phyloP scores from a whole-genome alignment of 2,113 vertebrate species.

The Crotalus horridus region DNA sequence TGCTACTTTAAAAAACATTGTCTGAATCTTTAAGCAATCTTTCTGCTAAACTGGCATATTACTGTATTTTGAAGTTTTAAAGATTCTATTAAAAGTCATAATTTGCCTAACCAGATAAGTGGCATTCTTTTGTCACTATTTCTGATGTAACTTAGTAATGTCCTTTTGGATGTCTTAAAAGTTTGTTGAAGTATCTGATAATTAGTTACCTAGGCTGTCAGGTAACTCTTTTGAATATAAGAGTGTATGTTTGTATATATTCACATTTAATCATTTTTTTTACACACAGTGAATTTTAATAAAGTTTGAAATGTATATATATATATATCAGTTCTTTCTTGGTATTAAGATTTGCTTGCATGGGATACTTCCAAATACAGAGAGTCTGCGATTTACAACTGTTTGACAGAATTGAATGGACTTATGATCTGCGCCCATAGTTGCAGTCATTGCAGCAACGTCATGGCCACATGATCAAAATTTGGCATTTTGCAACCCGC shows the following conservation, averaged over 20 bases:
- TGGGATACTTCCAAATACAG: background rate
- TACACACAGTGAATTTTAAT: constrained; percentile 63
- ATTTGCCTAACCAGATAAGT: background rate
- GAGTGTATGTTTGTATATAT: constrained; percentile 52
- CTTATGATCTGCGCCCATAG: background rate
- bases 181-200: background rate
- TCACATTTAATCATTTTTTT: constrained; percentile 56
- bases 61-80: background rate
- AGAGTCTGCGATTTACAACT: background rate
- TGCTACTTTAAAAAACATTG: constrained; percentile 14
- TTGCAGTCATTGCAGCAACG: background rate
- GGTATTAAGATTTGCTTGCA: background rate
- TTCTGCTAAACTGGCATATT: background rate
- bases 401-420: background rate
- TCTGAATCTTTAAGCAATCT: background rate
- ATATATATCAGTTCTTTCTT: constrained; percentile 13
- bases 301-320: constrained; percentile 57
- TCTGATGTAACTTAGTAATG: background rate
- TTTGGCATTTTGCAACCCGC: background rate
- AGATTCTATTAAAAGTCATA: background rate
- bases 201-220: background rate
- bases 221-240: background rate
- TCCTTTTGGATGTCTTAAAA: background rate
- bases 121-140: background rate
- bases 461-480: background rate